Evolutionary conservation across 2,113 vertebrate genomes (phyloP).

Genomic region (Paradisaea rubra): DNA sequence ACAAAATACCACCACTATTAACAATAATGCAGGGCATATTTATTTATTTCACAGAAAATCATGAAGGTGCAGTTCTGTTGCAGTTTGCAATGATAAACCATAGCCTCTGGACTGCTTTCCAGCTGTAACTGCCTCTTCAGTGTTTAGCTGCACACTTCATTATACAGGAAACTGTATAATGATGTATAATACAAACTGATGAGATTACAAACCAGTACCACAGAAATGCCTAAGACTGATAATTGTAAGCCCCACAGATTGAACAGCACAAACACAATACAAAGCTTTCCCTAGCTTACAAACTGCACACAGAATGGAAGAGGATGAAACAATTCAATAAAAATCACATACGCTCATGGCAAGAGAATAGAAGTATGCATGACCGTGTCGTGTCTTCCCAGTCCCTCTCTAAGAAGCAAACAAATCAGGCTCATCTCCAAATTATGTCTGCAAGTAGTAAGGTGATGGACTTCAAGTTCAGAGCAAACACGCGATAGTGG

Average conservation of each 20-base stretch:
- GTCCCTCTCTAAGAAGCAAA: not conserved
- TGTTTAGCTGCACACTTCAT: not conserved
- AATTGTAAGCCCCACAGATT: not conserved
- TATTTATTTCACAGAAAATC: not conserved
- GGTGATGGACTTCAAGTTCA: not conserved
- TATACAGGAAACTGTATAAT: not conserved
- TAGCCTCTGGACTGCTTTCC: not conserved
- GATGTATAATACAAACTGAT: not conserved
- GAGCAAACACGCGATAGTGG: not conserved
- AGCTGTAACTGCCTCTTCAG: not conserved
- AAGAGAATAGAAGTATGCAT: not conserved
- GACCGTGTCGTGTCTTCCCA: not conserved
- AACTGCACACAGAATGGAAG: not conserved
- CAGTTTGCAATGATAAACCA: not conserved
- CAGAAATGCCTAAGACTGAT: not conserved
- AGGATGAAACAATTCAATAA: not conserved
- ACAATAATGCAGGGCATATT: not conserved
- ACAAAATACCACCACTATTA: not conserved
- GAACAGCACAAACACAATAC: not conserved
- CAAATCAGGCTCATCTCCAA: not conserved
- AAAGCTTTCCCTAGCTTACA: not conserved
- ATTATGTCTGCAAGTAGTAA: not conserved
- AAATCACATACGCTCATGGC: not conserved
- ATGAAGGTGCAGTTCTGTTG: not conserved
- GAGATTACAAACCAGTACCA: not conserved